These are phyloP conservation scores for Oxystoma pomonae DNA, from an alignment of 2,888 invertebrate species.

Conservation along the genomic window DNA sequence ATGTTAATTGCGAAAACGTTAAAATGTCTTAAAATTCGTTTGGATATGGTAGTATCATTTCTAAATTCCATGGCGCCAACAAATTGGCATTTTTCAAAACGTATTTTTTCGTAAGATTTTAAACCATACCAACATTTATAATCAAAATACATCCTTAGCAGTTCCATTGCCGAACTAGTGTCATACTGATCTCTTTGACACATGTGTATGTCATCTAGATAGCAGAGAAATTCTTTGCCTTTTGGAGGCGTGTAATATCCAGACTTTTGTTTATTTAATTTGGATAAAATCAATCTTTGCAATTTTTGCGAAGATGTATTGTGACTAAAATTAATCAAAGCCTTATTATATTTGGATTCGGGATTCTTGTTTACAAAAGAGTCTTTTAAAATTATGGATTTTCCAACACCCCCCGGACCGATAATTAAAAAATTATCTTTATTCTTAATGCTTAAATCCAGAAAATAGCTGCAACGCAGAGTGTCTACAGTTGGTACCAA, in stretches of 20 bases:
- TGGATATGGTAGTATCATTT: slow-evolving; percentile 48
- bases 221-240: slow-evolving; percentile 56
- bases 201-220: slow-evolving; percentile 63
- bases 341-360: slow-evolving; percentile 50
- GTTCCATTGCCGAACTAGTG: slow-evolving; percentile 55
- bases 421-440: slow-evolving; percentile 61
- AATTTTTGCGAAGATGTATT: slow-evolving; percentile 51
- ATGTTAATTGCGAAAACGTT: slow-evolving; percentile 55
- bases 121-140: slow-evolving; percentile 59
- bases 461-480: slow-evolving; percentile 51
- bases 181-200: slow-evolving; percentile 51
- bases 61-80: slow-evolving; percentile 54
- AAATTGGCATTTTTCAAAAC: slow-evolving; percentile 53
- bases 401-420: slow-evolving; percentile 62
- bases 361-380: slow-evolving; percentile 48
- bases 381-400: slow-evolving; percentile 55
- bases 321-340: slow-evolving; percentile 55
- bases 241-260: slow-evolving; percentile 56
- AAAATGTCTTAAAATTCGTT: slow-evolving; percentile 61
- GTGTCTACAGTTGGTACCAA: slow-evolving; percentile 59
- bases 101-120: slow-evolving; percentile 52
- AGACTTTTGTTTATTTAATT: slow-evolving; percentile 50
- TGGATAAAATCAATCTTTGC: slow-evolving; percentile 51
- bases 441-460: slow-evolving; percentile 55
- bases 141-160: slow-evolving; percentile 61